Evolutionary conservation across 1,140 invertebrate species (phyloP), one percentile per base, ranked within the genome.

Genomic region (Drosophila repleta): DNA sequence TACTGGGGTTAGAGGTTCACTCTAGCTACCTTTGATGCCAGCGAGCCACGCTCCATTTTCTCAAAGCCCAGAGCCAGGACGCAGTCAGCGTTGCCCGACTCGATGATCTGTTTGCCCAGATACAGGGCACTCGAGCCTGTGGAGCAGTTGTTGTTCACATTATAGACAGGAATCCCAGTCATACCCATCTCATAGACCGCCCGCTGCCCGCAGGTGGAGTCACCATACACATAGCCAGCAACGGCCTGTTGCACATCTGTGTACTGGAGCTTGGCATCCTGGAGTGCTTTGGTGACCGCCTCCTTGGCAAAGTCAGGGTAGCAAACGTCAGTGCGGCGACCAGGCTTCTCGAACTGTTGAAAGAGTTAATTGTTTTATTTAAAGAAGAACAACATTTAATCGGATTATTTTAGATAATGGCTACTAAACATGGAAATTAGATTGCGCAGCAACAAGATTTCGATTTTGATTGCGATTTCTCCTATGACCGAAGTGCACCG

Each of bases 141-240:
- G 0, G 98, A 96, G 90, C 99, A 99, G 90, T 99, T 99, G 90
- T 99, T 99, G 92, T 99, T 99, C 0, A 99, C 98, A 93, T 99
- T 99, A 92, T 96, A 98, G 67, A 99, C 96, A 8, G 99, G 99
- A 79, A 99, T 99, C 18, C 98, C 99, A 45, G 95, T 99, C 94
- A 99, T 95, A 39, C 99, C 99, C 39, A 99, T 93, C 91, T 98
- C 95, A 92, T 99, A 99, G 1, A 99, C 81, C 0, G 97, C 96
- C 76, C 98, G 93, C 93, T 99, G 98, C 3, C 99, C 99, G 93
- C 96, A 96, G 11, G 98, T 98, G 3, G 98, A 99, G 90, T 99
- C 99, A 6, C 98, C 99, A 91, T 97, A 99, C 11, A 99, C 97
- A 92, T 98, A 99, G 13, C 98, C 98, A 70, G 97, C 97, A 74